Evolutionary conservation across 2,888 invertebrate genomes (phyloP).

Genomic region (Hypselothyrea guttata): DNA sequence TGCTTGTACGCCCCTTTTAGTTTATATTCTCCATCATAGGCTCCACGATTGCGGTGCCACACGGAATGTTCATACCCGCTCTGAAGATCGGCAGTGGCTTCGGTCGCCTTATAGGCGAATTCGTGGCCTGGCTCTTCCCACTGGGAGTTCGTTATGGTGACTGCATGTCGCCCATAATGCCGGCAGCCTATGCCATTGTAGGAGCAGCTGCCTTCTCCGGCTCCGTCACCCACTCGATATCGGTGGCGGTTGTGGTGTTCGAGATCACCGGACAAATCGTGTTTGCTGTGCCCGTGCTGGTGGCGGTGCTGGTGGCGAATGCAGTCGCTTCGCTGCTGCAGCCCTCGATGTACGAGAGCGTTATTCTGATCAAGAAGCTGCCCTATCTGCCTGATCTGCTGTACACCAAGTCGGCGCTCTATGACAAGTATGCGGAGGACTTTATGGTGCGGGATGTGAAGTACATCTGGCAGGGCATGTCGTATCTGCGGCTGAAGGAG

Average conservation of each 20-base stretch:
- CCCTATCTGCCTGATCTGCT: conserved; percentile 98
- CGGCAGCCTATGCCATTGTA: conserved; percentile 97
- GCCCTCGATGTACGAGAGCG: conserved; percentile 99
- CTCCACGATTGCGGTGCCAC: conserved; percentile 98
- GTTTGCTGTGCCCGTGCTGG: conserved; percentile 97
- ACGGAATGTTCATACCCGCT: conserved; percentile 98
- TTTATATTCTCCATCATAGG: conserved; percentile 94
- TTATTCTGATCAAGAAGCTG: conserved; percentile 97
- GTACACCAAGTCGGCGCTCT: conserved; percentile 94
- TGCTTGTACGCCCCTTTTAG: conserved; percentile 83
- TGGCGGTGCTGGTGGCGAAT: conserved; percentile 97
- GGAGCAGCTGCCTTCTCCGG: conserved; percentile 98
- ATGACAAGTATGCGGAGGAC: conserved; percentile 96
- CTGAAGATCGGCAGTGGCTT: conserved; percentile 98
- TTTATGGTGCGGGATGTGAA: conserved; percentile 96
- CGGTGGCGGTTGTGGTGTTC: conserved; percentile 98
- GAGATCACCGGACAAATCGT: conserved; percentile 99
- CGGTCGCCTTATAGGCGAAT: conserved; percentile 95
- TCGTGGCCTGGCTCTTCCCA: conserved; percentile 96
- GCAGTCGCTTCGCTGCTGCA: conserved; percentile 95
- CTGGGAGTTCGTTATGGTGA: conserved; percentile 94
- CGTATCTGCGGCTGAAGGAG: conserved; percentile 93
- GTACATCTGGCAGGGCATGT: conserved; percentile 95
- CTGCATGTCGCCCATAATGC: conserved; percentile 92
- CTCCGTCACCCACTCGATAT: conserved; percentile 98